Percentiles rank a stretch among this genome's conserved stretches.
These are phyloP conservation scores for Drosophila melanica DNA, from an alignment of 1,140 invertebrate genomes.

Conservation along the genomic window DNA sequence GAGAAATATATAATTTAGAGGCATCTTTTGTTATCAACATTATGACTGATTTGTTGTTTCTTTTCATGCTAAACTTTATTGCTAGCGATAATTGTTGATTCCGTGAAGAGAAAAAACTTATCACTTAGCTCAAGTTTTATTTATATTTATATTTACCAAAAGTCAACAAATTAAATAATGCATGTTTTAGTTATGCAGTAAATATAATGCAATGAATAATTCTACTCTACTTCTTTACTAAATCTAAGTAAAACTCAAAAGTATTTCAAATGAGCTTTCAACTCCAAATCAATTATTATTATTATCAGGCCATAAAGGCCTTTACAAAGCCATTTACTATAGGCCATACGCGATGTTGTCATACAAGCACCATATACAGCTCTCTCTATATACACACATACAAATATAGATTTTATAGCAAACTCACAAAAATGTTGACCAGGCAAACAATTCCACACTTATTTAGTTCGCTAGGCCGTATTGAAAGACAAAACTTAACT, in stretches of 20 bases:
- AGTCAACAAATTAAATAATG: not conserved
- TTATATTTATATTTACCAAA: not conserved
- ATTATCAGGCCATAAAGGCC: conserved; percentile 25
- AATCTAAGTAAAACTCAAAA: not conserved
- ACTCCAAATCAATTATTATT: conserved; percentile 37
- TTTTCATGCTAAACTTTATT: conserved; percentile 39
- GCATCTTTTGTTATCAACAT: conserved; percentile 23
- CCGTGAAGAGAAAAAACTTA: conserved; percentile 15
- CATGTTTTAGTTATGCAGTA: no score
- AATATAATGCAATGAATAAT: no score
- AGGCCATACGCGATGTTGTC: conserved; percentile 59
- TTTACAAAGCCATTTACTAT: conserved; percentile 17
- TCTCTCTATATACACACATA: not conserved
- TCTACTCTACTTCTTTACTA: no score
- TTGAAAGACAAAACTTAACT: conserved; percentile 28
- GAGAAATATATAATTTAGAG: not conserved
- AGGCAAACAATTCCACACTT: conserved; percentile 10
- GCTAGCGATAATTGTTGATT: conserved; percentile 21
- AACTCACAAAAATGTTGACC: conserved; percentile 18
- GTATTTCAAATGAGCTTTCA: not conserved
- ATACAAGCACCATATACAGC: conserved; percentile 54
- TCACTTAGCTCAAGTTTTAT: conserved; percentile 24
- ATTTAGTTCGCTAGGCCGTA: conserved; percentile 9
- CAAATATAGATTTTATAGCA: not conserved
- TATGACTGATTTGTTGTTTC: conserved; percentile 15